These are phyloP conservation scores for Neolamprologus sp. DNA, from an alignment of 2,113 vertebrate species.

Conservation along the genomic window DNA sequence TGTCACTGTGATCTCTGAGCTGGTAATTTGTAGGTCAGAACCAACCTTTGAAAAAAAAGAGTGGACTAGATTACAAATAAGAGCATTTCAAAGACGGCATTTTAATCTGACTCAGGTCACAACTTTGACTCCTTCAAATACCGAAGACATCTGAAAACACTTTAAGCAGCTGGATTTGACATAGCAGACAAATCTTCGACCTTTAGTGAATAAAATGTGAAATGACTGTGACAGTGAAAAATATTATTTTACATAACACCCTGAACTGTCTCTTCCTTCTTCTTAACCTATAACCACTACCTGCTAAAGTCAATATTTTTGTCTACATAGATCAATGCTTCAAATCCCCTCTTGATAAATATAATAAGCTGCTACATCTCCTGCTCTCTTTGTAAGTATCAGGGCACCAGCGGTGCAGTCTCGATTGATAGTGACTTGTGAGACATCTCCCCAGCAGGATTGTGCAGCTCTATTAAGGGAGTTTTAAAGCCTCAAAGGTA, in stretches of 20 bases:
- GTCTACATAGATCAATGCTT: not conserved
- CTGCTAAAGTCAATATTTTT: not conserved
- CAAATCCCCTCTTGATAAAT: not conserved
- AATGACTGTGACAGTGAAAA: not conserved
- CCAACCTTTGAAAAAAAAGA: not conserved
- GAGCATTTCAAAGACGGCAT: not conserved
- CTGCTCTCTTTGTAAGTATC: not conserved
- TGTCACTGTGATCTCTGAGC: not conserved
- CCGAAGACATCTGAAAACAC: not conserved
- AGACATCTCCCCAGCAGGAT: not conserved
- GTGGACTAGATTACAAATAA: not conserved
- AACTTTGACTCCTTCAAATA: not conserved
- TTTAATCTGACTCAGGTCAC: not conserved
- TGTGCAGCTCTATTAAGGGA: not conserved
- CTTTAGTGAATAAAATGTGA: not conserved
- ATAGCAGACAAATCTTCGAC: not conserved
- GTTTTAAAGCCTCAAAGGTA: not conserved
- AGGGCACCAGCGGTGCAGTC: not conserved
- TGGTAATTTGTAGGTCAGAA: not conserved
- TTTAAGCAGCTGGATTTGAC: not conserved
- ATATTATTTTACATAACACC: not conserved
- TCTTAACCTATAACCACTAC: not conserved
- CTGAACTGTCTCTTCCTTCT: not conserved
- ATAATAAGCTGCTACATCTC: not conserved
- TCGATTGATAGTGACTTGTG: not conserved